Evolutionary conservation across 1,140 invertebrate species (phyloP).

Genomic region (Triops cancriformis): DNA sequence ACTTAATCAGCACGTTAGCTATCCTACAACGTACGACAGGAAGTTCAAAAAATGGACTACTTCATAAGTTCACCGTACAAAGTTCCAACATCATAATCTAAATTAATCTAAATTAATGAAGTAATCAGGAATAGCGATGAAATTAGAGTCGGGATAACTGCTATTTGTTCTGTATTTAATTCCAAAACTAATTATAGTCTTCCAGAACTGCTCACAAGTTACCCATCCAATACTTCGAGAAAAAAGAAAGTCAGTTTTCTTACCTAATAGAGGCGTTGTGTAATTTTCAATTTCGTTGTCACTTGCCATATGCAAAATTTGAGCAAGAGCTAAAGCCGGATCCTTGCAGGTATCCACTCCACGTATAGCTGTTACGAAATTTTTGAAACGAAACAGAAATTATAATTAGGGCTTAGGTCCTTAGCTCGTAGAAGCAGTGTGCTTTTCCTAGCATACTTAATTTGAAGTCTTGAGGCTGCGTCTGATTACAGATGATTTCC

Average conservation of each 20-base stretch:
- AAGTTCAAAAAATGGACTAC: too few relatives aligned
- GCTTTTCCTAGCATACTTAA: not conserved
- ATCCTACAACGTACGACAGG: too few relatives aligned
- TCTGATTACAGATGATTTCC: slow-evolving; percentile 27
- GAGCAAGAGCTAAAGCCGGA: not conserved
- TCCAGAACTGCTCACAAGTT: too few relatives aligned
- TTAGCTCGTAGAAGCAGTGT: not conserved
- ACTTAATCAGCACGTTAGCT: too few relatives aligned
- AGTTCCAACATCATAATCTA: not conserved
- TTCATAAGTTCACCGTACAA: too few relatives aligned
- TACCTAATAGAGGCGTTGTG: not conserved
- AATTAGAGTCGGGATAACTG: too few relatives aligned
- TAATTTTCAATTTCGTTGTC: slow-evolving; percentile 19
- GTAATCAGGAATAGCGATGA: too few relatives aligned
- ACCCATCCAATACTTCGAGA: too few relatives aligned
- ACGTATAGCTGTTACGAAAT: not conserved
- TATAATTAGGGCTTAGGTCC: not conserved
- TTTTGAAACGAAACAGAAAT: not conserved
- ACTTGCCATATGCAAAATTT: slow-evolving; percentile 14
- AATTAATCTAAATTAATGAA: not conserved
- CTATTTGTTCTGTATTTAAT: too few relatives aligned
- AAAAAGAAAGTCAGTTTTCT: too few relatives aligned
- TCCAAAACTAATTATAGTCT: too few relatives aligned
- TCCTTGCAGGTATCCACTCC: slow-evolving; percentile 25
- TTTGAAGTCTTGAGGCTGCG: slow-evolving; percentile 22